These are phyloP conservation scores for Pachyseris speciosa DNA, from an alignment of 64 coral and sea anemone species.

Conservation along the genomic window DNA sequence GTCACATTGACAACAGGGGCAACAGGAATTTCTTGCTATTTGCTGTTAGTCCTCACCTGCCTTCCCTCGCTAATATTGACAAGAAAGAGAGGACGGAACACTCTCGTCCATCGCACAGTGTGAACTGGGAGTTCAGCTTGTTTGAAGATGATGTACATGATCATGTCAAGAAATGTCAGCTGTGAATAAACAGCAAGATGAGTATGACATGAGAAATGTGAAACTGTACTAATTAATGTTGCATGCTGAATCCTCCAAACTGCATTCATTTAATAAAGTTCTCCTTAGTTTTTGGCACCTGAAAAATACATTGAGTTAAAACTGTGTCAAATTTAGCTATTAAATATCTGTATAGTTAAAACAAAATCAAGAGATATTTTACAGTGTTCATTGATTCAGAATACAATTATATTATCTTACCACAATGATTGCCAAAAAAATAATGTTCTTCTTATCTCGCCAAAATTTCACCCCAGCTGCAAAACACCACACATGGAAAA, in stretches of 20 bases:
- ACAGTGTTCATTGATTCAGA: too few species aligned
- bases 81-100: constrained; percentile 72
- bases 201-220: too few species aligned
- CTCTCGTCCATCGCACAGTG: constrained; percentile 79
- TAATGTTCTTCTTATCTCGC: constrained; percentile 94
- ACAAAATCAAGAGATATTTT: too few species aligned
- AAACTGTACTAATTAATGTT: too few species aligned
- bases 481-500: constrained; percentile 97
- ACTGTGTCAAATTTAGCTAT: too few species aligned
- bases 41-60: constrained; percentile 39
- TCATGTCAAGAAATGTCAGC: constrained; percentile 93
- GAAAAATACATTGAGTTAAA: too few species aligned
- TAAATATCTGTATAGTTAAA: too few species aligned
- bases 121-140: constrained; percentile 60
- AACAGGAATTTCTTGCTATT: not conserved
- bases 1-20: too few species aligned
- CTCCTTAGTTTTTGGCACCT: too few species aligned
- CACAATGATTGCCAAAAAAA: constrained; percentile 87
- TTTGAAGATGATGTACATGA: constrained; percentile 90
- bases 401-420: constrained; percentile 75
- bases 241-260: too few species aligned
- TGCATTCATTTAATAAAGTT: too few species aligned
- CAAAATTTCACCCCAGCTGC: constrained; percentile 96
- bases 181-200: constrained; percentile 10
- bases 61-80: constrained; percentile 94